These are phyloP conservation scores for Pangasianodon gigas DNA, from an alignment of 2,113 vertebrate genomes.

Conservation along the genomic window DNA sequence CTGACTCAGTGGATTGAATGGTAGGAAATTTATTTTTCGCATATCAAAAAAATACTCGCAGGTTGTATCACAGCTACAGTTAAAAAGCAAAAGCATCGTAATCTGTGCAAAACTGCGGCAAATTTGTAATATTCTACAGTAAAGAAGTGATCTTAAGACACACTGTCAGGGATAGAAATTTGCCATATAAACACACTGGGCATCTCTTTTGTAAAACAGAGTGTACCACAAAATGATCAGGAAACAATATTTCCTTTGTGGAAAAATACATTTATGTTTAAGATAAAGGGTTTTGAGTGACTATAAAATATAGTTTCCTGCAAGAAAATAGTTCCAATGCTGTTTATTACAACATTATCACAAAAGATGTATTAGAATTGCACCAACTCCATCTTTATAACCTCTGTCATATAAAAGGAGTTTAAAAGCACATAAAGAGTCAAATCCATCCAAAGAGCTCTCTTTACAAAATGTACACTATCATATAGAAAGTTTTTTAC, in stretches of 20 bases:
- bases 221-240: constrained; percentile 84
- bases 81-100: constrained; percentile 81
- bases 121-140: constrained; percentile 74
- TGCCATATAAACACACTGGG: constrained; percentile 81
- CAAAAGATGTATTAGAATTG: constrained; percentile 85
- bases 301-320: constrained; percentile 63
- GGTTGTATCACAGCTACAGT: constrained; percentile 83
- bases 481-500: constrained; percentile 69
- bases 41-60: constrained; percentile 78
- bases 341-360: constrained; percentile 86
- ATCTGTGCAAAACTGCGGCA: constrained; percentile 80
- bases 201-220: constrained; percentile 80
- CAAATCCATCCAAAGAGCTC: constrained; percentile 71
- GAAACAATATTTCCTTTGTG: constrained; percentile 85
- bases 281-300: constrained; percentile 81
- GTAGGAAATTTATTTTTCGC: constrained; percentile 83
- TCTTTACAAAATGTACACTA: constrained; percentile 87
- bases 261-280: constrained; percentile 97
- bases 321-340: constrained; percentile 86
- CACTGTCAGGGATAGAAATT: constrained; percentile 79
- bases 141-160: constrained; percentile 75
- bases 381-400: constrained; percentile 83
- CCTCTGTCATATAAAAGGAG: constrained; percentile 80
- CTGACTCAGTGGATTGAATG: constrained; percentile 66
- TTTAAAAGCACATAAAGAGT: constrained; percentile 72